Base-by-base conservation (phyloP, 1,140 invertebrate genomes). In the Drosophila pseudoananassae region DNA sequence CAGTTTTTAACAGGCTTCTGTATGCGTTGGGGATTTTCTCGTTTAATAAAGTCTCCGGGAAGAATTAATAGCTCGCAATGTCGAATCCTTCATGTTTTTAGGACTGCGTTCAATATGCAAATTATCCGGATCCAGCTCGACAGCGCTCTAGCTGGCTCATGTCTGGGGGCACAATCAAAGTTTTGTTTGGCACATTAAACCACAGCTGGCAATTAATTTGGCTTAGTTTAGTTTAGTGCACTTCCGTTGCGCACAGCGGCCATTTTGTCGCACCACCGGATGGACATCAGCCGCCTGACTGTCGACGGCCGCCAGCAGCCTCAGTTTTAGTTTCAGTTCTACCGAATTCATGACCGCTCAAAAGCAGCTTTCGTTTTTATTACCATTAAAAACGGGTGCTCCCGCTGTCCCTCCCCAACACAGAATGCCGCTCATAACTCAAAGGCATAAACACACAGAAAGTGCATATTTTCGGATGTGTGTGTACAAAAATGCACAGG, bases 291-390 rank as follows among this genome's bases (percentile, higher is more conserved):
- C 33, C 53, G 45, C 43, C 33, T 29, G 43, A 36, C 64, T 64
- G 43, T 36, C 49, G 50, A 33, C 51, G 20, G 56, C 49, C 43
- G 68, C 45, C 58, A 43, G 55, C 25, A 46, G 49, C 20, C 40
- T 43, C 40, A 43, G 14, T 43, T 14, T 43, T 43, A 20, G 49
- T 50, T 29, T 46, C 29, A 60, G 50, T 61, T 71, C 63, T 53
- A 65, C 17, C 52, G 47, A 82, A 82, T 87, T 78, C 74, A 78
- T 85, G 78, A 69, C 55, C 84, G 56, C 65, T 88, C 68, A 53
- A 88, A 88, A 83, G 75, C 83, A 88, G 83, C 75, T 87, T 87
- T 87, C 81, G 82, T 78, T 85, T 87, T 85, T 88, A 87, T 82
- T 82, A 87, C 82, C 82, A 78, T 87, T 88, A 78, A 87, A 83